phyloP scores from a whole-genome alignment of 2,113 vertebrate genomes.

The Sclerurus mexicanus region DNA sequence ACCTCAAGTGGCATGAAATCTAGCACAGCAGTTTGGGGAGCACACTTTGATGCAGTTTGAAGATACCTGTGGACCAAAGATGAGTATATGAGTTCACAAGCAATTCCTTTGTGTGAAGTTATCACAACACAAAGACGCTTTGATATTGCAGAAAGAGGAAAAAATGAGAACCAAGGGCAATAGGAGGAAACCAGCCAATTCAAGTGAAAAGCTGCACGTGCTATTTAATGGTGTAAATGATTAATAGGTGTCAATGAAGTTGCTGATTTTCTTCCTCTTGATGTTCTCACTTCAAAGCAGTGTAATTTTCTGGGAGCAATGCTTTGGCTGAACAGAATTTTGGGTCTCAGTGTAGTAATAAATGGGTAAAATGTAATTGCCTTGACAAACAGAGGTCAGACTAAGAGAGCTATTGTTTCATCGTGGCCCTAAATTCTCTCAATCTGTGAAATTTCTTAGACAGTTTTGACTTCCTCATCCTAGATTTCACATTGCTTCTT shows the following conservation, averaged over 20 bases:
- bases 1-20: not conserved
- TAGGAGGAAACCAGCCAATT: not conserved
- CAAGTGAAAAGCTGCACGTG: not conserved
- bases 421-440: not conserved
- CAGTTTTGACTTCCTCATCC: conserved; percentile 22
- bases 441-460: not conserved
- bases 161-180: not conserved
- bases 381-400: not conserved
- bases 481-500: not conserved
- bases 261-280: not conserved
- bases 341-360: not conserved
- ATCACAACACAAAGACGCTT: not conserved
- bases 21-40: not conserved
- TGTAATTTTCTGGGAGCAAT: not conserved
- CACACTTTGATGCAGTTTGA: not conserved
- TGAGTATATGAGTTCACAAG: not conserved
- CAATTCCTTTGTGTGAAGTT: not conserved
- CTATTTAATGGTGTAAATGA: not conserved
- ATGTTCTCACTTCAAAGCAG: not conserved
- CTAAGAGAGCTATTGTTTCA: not conserved
- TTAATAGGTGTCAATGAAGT: not conserved
- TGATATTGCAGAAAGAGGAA: not conserved
- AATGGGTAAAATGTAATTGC: not conserved
- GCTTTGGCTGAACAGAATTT: not conserved
- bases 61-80: not conserved